Base-by-base conservation (phyloP, 2,113 vertebrate genomes). In the Podarcis raffonei region DNA sequence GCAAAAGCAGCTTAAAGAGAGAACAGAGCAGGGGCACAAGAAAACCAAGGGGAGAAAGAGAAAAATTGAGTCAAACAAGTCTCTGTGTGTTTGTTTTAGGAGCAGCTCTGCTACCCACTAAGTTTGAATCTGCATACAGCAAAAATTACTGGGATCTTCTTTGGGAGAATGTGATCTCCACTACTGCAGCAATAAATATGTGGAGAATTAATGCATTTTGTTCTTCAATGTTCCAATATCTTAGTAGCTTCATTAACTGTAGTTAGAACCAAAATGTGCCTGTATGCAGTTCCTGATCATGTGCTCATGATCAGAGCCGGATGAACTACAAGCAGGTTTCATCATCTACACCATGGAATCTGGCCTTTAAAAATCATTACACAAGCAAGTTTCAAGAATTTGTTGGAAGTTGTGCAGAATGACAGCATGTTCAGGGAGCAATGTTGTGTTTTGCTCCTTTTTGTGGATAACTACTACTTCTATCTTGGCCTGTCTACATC, bases 51-150 rank as follows among this genome's bases (percentile, higher is more conserved):
- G 89, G 83, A 74, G 9, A 57, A 79, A 93, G 48, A 86, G 77
- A 90, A 89, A 69, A 0, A 3, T 79, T 42, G 71, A 86, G 88
- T 59, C 71, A 89, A 75, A 32, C 18, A 5, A 81, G 39, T 59
- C 18, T n/a, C 13, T 25, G 57, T 74, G 48, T 81, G 53, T 0
- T 0, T 0, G 0, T 66, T 27, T 1, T 0, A 83, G 35, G n/a
- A 87, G 79, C 0, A 0, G 16, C 0, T 20, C 0, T 77, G 84
- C 32, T 83, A 89, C 81, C 85, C 69, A 2, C 9, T 0, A 79
- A 77, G 82, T 25, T 39, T 42, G 77, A 72, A 88, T 48, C 74
- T 48, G 66, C 18, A 42, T 69, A 20, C 27, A 15, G n/a, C 39
- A 82, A 2, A 83, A 37, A 35, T 18, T 32, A 65, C 35, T 27